These are phyloP conservation scores for Thunnus thynnus DNA, from an alignment of 2,113 vertebrate species.

Conservation along the genomic window DNA sequence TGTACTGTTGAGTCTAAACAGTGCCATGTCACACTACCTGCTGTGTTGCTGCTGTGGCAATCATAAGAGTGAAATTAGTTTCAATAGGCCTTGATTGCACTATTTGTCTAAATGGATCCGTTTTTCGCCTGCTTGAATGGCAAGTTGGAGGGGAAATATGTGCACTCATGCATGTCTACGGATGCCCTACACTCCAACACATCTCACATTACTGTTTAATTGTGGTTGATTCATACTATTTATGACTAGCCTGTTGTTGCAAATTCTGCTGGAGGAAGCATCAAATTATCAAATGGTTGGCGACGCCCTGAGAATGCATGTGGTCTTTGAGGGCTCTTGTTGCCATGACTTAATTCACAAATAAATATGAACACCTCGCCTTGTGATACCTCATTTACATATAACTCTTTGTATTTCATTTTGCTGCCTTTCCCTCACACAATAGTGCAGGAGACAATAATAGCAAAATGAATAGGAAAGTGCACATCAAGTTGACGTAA, in stretches of 20 bases:
- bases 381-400: constrained; percentile 53
- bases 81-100: neutral
- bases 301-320: neutral
- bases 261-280: neutral
- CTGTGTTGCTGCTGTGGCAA: neutral
- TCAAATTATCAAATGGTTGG: neutral
- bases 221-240: neutral
- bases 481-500: constrained; percentile 41
- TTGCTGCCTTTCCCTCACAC: constrained; percentile 17
- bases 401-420: constrained; percentile 35
- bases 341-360: constrained; percentile 44
- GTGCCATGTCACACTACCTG: neutral
- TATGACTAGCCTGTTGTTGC: neutral
- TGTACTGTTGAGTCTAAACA: neutral
- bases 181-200: neutral
- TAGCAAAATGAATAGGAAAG: constrained; percentile 24
- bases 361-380: constrained; percentile 43
- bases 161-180: neutral
- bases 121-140: neutral
- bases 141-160: neutral
- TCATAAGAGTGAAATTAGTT: neutral
- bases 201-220: neutral
- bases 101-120: neutral
- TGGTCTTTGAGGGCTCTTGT: constrained; percentile 16
- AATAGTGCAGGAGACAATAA: constrained; percentile 25